Percentiles rank a stretch among this genome's conserved stretches.
Evolutionary conservation across 2,888 invertebrate species (phyloP).

Genomic region (Taphrorychus bicolor): DNA sequence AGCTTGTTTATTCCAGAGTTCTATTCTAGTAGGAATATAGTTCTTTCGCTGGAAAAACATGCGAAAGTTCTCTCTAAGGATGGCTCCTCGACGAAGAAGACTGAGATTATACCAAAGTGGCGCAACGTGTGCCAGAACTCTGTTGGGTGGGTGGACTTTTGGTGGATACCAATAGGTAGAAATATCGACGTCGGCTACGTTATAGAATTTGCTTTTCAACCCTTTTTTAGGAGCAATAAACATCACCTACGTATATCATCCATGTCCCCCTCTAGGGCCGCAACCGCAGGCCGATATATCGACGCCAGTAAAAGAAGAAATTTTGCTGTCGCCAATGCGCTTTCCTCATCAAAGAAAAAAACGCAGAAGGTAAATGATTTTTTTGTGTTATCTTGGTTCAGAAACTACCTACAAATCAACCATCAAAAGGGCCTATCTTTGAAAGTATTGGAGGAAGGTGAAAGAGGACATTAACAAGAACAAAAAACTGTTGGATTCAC

Average conservation of each 20-base stretch:
- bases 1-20: constrained; percentile 91
- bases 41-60: constrained; percentile 86
- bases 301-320: constrained; percentile 94
- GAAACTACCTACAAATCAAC: too few species aligned
- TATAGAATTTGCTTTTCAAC: too few species aligned
- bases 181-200: too few species aligned
- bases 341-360: constrained; percentile 72
- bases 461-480: too few species aligned
- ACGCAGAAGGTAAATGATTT: constrained; percentile 48
- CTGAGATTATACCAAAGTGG: constrained; percentile 73
- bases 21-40: constrained; percentile 83
- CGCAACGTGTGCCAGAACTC: constrained; percentile 75
- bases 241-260: constrained; percentile 91
- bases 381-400: too few species aligned
- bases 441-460: too few species aligned
- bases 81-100: constrained; percentile 64
- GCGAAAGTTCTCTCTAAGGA: constrained; percentile 84
- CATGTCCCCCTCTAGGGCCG: constrained; percentile 87
- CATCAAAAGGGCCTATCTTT: too few species aligned
- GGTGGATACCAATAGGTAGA: constrained; percentile 87
- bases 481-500: too few species aligned
- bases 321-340: constrained; percentile 88
- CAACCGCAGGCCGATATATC: constrained; percentile 91
- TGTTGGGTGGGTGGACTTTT: constrained; percentile 93
- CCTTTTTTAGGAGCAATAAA: constrained; percentile 74